Base-by-base conservation (phyloP, 2,888 invertebrate species). In the Sinopyrophorus schimmeli region DNA sequence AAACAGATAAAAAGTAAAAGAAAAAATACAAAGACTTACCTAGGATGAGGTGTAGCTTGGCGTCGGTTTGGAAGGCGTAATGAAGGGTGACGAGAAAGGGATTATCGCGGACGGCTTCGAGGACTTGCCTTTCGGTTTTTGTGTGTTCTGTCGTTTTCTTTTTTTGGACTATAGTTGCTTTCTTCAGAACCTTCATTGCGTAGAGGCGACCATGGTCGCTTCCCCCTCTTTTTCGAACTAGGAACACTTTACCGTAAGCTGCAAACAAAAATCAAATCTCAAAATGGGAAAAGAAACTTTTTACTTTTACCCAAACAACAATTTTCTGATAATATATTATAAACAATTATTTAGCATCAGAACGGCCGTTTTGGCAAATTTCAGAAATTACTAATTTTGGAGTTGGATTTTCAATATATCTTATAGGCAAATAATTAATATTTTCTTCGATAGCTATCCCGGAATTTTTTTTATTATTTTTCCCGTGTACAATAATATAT, bases 171-270 rank as follows among this genome's bases (percentile, higher is more conserved):
- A 96, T 94, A 16, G 92, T 88, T 41, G 92, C 92, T 73, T 97
- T 97, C 76, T 94, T 94, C 69, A 97, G 78, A 59, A 97, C 95
- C 76, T 98, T 98, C 96, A 98, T 97, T 47, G 97, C 97, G 77
- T 97, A 98, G 53, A 97, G 80, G 60, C 90, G 87, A 34, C 89
- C 89, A 65, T 87, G 82, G 76, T 98, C 97, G 48, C 80, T 76
- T 31, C 89, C 96, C 47, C 87, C 87, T 63, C 86, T 80, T 76
- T 97, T 98, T 58, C 94, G 83, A 58, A 97, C 97, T 72, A 98
- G 82, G 79, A 94, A 97, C 69, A 97, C 90, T 82, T 96, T 86
- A 76, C 92, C 94, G 76, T 95, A 95, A 39, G 94, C 94, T 94
- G 80, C 20, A 80, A 80, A 71, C 74, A 76, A 47, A 58, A 16